These are phyloP conservation scores for Aphyosemion australe DNA, from an alignment of 2,113 vertebrate species.

Conservation along the genomic window DNA sequence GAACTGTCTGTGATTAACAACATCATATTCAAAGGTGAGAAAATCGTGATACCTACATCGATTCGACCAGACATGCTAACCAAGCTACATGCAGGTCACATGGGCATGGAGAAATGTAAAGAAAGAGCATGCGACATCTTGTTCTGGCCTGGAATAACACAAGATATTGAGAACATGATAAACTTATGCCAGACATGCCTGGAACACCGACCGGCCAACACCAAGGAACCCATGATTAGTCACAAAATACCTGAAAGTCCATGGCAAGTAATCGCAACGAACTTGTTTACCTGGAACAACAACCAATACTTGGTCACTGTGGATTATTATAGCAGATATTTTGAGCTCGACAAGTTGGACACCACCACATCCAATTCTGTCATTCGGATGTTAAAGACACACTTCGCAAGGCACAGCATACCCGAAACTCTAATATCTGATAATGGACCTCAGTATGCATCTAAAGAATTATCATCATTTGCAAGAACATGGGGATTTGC, in stretches of 20 bases:
- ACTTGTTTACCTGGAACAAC: slow-evolving; percentile 2
- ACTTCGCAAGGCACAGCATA: not conserved
- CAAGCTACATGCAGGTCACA: slow-evolving; percentile 17
- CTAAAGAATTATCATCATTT: not conserved
- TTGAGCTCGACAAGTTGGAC: not conserved
- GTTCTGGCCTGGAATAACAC: slow-evolving; percentile 15
- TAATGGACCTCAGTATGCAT: not conserved
- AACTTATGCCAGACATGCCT: not conserved
- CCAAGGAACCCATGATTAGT: not conserved
- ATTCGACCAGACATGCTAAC: not conserved
- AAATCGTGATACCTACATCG: not conserved
- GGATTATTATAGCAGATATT: not conserved
- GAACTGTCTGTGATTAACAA: slow-evolving; percentile 19
- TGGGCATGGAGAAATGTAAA: slow-evolving; percentile 20
- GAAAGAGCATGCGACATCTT: not conserved
- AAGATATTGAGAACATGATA: slow-evolving; percentile 9
- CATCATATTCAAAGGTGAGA: not conserved
- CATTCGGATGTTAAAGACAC: not conserved
- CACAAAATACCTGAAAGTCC: not conserved
- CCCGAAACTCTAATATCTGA: not conserved
- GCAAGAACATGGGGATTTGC: not conserved
- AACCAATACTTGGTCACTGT: not conserved
- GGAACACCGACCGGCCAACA: not conserved
- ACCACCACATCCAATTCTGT: not conserved
- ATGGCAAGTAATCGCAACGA: not conserved